Evolutionary conservation across 1,140 invertebrate species (phyloP).

Genomic region (Eubasilissa regina): DNA sequence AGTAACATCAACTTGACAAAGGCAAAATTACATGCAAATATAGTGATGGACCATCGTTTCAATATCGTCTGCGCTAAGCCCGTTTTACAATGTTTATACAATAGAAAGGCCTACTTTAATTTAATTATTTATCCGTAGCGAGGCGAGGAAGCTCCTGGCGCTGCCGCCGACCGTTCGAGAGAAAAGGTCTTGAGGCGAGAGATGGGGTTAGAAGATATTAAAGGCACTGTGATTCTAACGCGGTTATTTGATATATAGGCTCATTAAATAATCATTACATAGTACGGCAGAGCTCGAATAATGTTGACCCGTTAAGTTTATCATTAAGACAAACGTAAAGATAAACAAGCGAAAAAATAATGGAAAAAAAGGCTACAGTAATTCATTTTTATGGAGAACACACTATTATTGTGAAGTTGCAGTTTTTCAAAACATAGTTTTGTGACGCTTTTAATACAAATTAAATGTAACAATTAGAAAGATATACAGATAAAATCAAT

Average conservation of each 20-base stretch:
- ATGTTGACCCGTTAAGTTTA: slow-evolving; percentile 9
- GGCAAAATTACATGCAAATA: slow-evolving; percentile 23
- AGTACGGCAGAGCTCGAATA: background rate
- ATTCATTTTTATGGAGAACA: too few species aligned
- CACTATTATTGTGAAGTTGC: too few species aligned
- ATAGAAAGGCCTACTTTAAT: slow-evolving; percentile 54
- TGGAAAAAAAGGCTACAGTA: too few species aligned
- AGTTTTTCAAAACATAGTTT: too few species aligned
- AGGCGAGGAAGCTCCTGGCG: slow-evolving; percentile 31
- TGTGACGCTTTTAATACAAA: too few species aligned
- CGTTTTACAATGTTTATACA: slow-evolving; percentile 40
- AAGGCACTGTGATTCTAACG: slow-evolving; percentile 12
- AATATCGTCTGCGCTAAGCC: background rate
- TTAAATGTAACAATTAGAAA: too few species aligned
- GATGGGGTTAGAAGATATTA: slow-evolving; percentile 21
- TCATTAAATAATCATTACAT: slow-evolving; percentile 5
- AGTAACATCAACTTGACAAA: background rate
- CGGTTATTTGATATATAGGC: slow-evolving; percentile 20
- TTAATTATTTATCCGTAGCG: slow-evolving; percentile 53
- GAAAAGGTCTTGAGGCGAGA: background rate
- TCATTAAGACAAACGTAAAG: background rate
- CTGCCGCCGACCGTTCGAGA: background rate
- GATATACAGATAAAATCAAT: too few species aligned
- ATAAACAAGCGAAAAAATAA: slow-evolving; percentile 1
- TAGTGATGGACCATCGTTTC: background rate